These are phyloP conservation scores for Macrochelys suwanniensis DNA, from an alignment of 2,797 vertebrate species.

Conservation along the genomic window DNA sequence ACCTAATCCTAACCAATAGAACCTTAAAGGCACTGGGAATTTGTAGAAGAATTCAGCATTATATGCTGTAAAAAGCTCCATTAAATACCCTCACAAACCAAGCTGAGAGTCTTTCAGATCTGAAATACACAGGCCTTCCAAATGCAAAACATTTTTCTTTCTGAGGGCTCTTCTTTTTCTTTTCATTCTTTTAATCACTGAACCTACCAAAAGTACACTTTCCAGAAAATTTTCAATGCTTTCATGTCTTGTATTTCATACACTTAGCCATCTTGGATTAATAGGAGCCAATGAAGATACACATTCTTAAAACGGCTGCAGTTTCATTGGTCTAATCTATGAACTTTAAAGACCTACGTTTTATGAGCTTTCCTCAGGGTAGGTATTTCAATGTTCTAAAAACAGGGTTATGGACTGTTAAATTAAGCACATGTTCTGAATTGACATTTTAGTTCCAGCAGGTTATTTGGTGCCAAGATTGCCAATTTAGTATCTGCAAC, in stretches of 20 bases:
- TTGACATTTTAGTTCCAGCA: conserved; percentile 76
- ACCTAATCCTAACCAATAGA: conserved; percentile 63
- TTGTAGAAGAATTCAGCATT: conserved; percentile 70
- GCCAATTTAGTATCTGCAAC: conserved; percentile 72
- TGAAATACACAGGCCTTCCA: conserved; percentile 37
- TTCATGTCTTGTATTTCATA: conserved; percentile 38
- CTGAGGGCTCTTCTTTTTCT: conserved; percentile 11
- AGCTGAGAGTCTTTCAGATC: conserved; percentile 37
- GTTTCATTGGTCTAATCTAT: conserved; percentile 58
- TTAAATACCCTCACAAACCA: conserved; percentile 60
- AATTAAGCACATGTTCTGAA: conserved; percentile 74
- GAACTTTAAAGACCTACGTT: conserved; percentile 68
- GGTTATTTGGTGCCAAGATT: conserved; percentile 73
- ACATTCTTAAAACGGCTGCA: conserved; percentile 24
- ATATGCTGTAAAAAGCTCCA: conserved; percentile 47
- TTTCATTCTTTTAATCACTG: conserved; percentile 35
- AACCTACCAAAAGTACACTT: conserved; percentile 52
- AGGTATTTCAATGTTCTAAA: conserved; percentile 74
- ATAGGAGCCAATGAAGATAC: conserved; percentile 50
- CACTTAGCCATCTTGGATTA: conserved; percentile 58
- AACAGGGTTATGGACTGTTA: conserved; percentile 76
- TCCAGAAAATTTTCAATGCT: neutral
- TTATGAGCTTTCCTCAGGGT: conserved; percentile 73
- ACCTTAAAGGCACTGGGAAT: conserved; percentile 57
- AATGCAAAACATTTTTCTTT: conserved; percentile 50